phyloP scores from a whole-genome alignment of 2,888 invertebrate genomes.

The Cetonia aurata region DNA sequence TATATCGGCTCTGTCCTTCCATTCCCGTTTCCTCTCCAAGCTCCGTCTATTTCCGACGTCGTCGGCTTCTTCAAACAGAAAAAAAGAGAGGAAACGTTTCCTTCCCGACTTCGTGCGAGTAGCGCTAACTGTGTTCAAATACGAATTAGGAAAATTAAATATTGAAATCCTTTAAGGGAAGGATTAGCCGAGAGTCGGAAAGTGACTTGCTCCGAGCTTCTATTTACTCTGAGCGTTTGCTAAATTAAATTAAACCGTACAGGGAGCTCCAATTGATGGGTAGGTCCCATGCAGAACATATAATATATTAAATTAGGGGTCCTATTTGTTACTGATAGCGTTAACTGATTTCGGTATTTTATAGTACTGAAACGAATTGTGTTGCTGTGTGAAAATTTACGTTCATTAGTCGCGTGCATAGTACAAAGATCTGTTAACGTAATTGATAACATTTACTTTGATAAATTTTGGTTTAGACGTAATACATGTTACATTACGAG shows the following conservation, averaged over 20 bases:
- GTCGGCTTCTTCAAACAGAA: constrained; percentile 20
- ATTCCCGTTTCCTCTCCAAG: constrained; percentile 17
- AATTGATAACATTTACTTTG: no score
- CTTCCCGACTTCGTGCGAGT: neutral
- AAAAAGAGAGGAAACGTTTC: neutral
- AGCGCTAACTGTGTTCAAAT: constrained; percentile 13
- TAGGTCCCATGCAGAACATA: neutral
- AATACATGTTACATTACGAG: no score
- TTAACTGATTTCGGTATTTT: constrained; percentile 4
- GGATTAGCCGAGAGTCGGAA: constrained; percentile 14
- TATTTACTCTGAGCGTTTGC: constrained; percentile 28
- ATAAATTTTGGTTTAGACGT: no score
- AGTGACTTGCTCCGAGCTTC: constrained; percentile 10
- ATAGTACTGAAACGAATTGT: neutral
- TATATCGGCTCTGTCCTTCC: constrained; percentile 13
- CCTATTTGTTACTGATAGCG: constrained; percentile 9
- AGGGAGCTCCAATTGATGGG: constrained; percentile 12
- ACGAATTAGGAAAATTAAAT: constrained; percentile 37
- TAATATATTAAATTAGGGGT: constrained; percentile 8
- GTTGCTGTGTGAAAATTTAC: neutral
- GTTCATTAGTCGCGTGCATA: neutral
- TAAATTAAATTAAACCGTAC: constrained; percentile 26
- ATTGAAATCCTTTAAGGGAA: constrained; percentile 27
- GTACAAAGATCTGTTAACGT: neutral
- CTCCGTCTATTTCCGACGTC: neutral